phyloP scores from a whole-genome alignment of 2,797 vertebrate species.

The Paguma larvata region DNA sequence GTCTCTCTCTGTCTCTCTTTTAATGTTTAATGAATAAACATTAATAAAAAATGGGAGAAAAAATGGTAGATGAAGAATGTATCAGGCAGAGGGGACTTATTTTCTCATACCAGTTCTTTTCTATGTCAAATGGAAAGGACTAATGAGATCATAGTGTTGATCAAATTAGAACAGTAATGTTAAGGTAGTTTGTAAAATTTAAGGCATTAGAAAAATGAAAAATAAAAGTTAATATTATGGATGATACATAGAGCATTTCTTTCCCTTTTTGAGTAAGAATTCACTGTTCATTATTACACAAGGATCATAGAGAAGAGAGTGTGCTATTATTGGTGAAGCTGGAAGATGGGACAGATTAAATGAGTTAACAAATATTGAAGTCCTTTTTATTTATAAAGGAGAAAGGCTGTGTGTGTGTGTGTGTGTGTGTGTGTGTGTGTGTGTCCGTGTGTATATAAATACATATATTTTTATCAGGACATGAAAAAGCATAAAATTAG shows the following conservation, averaged over 20 bases:
- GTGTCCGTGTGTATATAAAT: not conserved
- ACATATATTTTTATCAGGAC: not conserved
- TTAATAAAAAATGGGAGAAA: not conserved
- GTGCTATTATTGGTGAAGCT: not conserved
- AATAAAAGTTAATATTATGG: not conserved
- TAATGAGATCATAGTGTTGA: not conserved
- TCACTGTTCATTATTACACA: not conserved
- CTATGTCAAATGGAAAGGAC: not conserved
- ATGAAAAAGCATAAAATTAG: not conserved
- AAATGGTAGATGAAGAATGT: not conserved
- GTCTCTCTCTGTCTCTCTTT: too few species aligned
- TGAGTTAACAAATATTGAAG: not conserved
- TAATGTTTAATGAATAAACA: too few species aligned
- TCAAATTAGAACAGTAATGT: not conserved
- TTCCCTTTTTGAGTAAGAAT: not conserved
- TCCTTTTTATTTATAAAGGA: not conserved
- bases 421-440: not conserved
- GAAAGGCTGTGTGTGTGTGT: not conserved
- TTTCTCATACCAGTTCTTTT: not conserved
- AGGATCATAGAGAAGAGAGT: not conserved
- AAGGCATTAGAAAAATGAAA: not conserved
- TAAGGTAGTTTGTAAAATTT: not conserved
- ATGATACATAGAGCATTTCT: not conserved
- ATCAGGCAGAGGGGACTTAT: not conserved
- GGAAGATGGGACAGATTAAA: not conserved